Evolutionary conservation across 2,888 invertebrate genomes (phyloP).

Genomic region (Harpalus rubripes): DNA sequence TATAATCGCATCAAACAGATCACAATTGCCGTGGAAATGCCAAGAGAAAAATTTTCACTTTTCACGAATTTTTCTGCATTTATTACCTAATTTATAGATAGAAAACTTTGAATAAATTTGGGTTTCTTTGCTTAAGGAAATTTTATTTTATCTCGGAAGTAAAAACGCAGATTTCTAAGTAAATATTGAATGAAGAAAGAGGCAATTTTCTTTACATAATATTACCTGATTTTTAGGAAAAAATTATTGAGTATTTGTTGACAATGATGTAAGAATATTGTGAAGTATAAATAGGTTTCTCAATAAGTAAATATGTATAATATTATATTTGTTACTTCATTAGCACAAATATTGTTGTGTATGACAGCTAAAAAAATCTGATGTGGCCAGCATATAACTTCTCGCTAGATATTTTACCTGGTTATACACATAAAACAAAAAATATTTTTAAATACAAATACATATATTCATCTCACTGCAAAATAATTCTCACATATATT

Average conservation of each 20-base stretch:
- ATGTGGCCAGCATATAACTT: too few species aligned
- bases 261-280: not conserved
- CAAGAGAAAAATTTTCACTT: not conserved
- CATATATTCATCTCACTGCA: too few species aligned
- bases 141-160: not conserved
- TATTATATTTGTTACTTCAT: too few species aligned
- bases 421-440: too few species aligned
- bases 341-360: too few species aligned
- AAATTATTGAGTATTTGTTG: not conserved
- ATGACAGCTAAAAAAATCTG: too few species aligned
- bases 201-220: not conserved
- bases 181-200: not conserved
- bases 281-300: too few species aligned
- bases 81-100: slow-evolving; percentile 1
- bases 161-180: not conserved
- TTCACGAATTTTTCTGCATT: not conserved
- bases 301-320: too few species aligned
- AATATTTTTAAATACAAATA: too few species aligned
- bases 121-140: not conserved
- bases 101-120: not conserved
- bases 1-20: too few species aligned
- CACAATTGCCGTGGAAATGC: slow-evolving; percentile 18
- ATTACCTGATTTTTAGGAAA: not conserved
- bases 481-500: too few species aligned
- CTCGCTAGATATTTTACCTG: too few species aligned